A percentile compares a stretch with the other conserved stretches of the same genome.
These are phyloP conservation scores for Vireo altiloquus DNA, from an alignment of 2,113 vertebrate genomes.

Conservation along the genomic window DNA sequence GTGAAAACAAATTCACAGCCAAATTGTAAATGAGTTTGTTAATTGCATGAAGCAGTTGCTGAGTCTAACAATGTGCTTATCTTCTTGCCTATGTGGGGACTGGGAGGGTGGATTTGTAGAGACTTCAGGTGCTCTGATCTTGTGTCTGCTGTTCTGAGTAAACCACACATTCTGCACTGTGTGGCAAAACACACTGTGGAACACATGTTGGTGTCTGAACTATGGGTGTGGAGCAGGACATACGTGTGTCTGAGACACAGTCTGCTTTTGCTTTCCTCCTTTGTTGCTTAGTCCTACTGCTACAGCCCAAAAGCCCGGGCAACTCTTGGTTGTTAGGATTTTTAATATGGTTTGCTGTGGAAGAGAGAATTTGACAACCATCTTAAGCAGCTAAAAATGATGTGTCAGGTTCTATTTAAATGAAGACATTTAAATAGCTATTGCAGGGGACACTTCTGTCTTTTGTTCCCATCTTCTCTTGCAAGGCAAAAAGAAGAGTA, in stretches of 20 bases:
- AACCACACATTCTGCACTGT: background rate
- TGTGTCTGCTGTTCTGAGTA: background rate
- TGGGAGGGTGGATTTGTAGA: background rate
- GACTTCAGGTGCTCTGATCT: background rate
- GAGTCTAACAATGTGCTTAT: background rate
- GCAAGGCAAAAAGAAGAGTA: background rate
- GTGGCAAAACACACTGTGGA: background rate
- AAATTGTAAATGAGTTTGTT: background rate
- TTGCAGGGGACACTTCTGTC: background rate
- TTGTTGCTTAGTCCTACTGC: background rate
- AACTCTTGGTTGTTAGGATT: background rate
- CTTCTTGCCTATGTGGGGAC: background rate
- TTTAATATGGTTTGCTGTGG: background rate
- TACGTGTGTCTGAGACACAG: rapidly evolving
- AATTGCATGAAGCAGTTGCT: background rate
- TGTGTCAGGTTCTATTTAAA: background rate
- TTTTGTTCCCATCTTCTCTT: background rate
- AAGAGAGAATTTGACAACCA: background rate
- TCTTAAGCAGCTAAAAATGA: background rate
- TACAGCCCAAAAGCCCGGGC: background rate
- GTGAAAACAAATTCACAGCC: background rate
- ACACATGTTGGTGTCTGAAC: background rate
- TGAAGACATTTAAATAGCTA: background rate
- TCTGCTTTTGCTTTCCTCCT: background rate
- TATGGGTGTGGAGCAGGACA: background rate